A percentile compares a stretch with the other conserved stretches of the same genome.
Conservation (phyloP, 2,888 invertebrate species). For the Lithophane semibrunnea region DNA sequence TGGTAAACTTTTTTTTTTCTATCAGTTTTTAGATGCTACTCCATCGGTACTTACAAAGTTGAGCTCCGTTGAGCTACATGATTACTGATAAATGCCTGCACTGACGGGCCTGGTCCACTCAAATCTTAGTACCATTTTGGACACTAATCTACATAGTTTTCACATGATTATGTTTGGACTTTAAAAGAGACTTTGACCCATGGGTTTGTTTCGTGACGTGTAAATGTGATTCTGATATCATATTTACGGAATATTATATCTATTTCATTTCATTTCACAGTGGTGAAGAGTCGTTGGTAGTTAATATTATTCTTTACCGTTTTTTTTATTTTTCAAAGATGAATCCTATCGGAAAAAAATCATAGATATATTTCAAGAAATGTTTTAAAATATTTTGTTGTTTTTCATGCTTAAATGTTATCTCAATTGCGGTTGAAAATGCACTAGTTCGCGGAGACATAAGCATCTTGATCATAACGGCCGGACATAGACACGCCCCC, state of each 20-base stretch:
- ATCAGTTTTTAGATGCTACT: not conserved
- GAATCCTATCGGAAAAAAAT: not conserved
- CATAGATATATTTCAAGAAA: too few species aligned
- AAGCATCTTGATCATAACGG: too few species aligned
- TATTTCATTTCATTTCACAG: not conserved
- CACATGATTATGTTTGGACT: not conserved
- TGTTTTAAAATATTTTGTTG: too few species aligned
- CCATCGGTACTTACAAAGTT: not conserved
- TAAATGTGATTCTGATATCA: too few species aligned
- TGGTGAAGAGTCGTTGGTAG: not conserved
- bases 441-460: too few species aligned
- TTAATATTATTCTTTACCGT: too few species aligned
- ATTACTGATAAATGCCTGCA: not conserved
- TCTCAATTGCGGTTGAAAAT: too few species aligned
- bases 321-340: not conserved
- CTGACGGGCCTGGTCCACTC: not conserved
- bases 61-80: not conserved
- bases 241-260: too few species aligned
- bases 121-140: not conserved
- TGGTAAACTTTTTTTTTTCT: not conserved
- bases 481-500: too few species aligned
- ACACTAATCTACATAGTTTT: not conserved
- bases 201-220: not conserved
- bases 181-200: not conserved
- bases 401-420: too few species aligned